Evolutionary conservation across 2,888 invertebrate genomes (phyloP), one percentile per base, ranked within the genome.

Genomic region (Pyrrhia umbra): DNA sequence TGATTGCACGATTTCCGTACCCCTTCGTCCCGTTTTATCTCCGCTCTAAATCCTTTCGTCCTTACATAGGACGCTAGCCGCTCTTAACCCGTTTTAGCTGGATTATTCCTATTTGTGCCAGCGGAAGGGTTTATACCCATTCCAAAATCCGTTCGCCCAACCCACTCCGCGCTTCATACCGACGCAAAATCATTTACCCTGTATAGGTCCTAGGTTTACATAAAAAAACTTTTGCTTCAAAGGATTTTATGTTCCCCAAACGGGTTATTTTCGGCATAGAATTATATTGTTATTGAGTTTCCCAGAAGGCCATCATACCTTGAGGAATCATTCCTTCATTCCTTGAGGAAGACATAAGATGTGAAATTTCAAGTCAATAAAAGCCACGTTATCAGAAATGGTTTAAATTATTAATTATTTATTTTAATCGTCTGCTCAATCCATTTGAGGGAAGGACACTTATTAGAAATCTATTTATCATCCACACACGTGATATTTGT

Each of bases 1-100:
- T 81, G 86, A 87, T 88, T 86, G 84, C 79, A 59, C 77, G 75
- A 85, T 88, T 87, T 87, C 82, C 84, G 79, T 72, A 80, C 71
- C 79, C 77, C 66, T 81, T 73, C 73, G 68, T 70, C 75, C 72
- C 77, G 58, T 76, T 78, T 77, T 80, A 76, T 76, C 75, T 75
- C 69, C 55, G 58, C 57, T 75, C 66, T 60, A 73, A 75, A 79
- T 75, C 82, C 83, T 81, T 83, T 83, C 56, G 61, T 61, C 72
- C 63, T 65, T 34, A 56, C 58, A 65, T 73, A 72, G 75, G 70
- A 59, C 55, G 61, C 49, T 63, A 59, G 70, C 40, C 27, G 34
- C 46, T 59, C 64, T 42, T 58, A 77, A 52, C 60, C 62, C 64
- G 64, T 75, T 78, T 75, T 70, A 66, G 64, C 75, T 62, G 70